Conservation (phyloP, 2,113 vertebrate genomes). For the Antigone vipio region DNA sequence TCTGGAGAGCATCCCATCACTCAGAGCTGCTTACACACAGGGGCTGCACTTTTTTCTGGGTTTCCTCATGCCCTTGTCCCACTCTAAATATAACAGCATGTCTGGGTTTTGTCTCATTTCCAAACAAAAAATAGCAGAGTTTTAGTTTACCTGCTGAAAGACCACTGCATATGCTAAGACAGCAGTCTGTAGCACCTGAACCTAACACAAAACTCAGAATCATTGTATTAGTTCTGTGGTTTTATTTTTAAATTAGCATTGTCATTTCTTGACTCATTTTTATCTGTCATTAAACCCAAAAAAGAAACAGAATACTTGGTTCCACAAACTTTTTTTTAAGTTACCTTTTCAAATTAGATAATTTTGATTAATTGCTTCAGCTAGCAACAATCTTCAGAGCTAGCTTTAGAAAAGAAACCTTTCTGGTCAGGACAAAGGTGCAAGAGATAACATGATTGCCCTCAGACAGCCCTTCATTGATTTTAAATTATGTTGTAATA, state of each 20-base stretch:
- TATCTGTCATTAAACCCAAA: background rate
- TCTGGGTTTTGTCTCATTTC: background rate
- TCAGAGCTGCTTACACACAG: background rate
- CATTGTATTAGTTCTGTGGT: background rate
- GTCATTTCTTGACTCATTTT: background rate
- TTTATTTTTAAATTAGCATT: background rate
- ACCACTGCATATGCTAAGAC: accelerated
- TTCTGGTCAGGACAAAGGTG: background rate
- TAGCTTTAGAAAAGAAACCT: background rate
- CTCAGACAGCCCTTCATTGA: background rate
- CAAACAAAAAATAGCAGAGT: background rate
- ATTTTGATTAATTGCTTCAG: background rate
- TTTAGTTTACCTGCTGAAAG: background rate
- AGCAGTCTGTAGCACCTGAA: background rate
- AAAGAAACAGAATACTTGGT: background rate
- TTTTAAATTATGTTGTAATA: background rate
- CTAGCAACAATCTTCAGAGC: background rate
- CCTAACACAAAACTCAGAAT: background rate
- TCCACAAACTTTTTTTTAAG: background rate
- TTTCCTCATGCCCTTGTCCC: background rate
- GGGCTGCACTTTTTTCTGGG: background rate
- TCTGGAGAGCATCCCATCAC: background rate
- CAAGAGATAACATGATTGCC: background rate
- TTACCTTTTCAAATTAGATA: background rate
- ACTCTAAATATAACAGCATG: background rate